Percentiles rank a stretch among this genome's conserved stretches.
Evolutionary conservation across 1,140 invertebrate genomes (phyloP).

Genomic region (Caenorhabditis briggsae): DNA sequence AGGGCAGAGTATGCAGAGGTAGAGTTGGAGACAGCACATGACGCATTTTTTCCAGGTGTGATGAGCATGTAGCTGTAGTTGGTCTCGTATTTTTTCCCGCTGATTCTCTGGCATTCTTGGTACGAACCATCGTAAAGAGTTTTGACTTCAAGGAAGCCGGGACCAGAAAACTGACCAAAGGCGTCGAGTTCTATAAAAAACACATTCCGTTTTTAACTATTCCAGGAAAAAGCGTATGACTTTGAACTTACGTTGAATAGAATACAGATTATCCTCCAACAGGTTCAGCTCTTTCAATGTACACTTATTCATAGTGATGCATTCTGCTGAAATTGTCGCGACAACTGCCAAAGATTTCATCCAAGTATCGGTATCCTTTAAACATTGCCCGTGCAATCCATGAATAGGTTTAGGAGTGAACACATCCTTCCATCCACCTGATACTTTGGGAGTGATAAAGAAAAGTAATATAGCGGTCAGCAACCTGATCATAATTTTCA

Average conservation of each 20-base stretch:
- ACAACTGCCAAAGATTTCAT: neutral
- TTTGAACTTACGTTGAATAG: constrained; percentile 30
- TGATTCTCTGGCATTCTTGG: constrained; percentile 40
- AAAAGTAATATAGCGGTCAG: neutral
- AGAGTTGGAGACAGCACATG: neutral
- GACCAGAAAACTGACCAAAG: constrained; percentile 25
- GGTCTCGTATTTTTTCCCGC: constrained; percentile 25
- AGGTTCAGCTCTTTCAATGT: constrained; percentile 25
- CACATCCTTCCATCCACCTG: constrained; percentile 1
- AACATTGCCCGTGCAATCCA: neutral
- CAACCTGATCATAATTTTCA: neutral
- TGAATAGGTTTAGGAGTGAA: constrained; percentile 1
- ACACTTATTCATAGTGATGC: neutral
- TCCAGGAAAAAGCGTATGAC: too few relatives aligned
- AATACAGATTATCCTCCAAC: constrained; percentile 34
- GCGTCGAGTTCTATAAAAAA: constrained; percentile 54
- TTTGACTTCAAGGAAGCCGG: constrained; percentile 22
- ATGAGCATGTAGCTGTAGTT: constrained; percentile 47
- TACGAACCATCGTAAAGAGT: constrained; percentile 31
- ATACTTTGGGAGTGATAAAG: neutral
- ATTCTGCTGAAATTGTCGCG: neutral
- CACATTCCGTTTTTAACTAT: too few relatives aligned
- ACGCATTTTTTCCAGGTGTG: constrained; percentile 38
- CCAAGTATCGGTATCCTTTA: constrained; percentile 25
- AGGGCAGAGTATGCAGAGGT: neutral